Base-by-base conservation (phyloP, 2,888 invertebrate species). In the Parnassius mnemosyne region DNA sequence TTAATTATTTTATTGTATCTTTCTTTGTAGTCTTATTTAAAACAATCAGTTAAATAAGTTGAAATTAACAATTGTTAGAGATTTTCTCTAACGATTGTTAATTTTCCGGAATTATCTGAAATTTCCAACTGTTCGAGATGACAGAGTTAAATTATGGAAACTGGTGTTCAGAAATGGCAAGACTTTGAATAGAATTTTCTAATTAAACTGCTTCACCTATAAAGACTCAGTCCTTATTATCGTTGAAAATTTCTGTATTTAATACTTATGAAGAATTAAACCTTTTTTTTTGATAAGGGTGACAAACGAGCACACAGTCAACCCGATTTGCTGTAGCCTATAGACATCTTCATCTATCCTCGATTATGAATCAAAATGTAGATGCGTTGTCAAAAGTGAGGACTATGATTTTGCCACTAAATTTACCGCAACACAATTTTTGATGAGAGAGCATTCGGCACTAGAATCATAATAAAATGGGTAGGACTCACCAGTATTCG, bases 181-280 rank as follows among this genome's bases (percentile, higher is more conserved):
- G 64, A 62, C 61, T 16, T 63, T 59, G 53, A 65, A 68, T 63
- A 60, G 68, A 73, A 72, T 70, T 72, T 72, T 72, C 70, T 74
- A 71, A 75, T 72, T 72, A 74, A 72, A 68, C 66, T 64, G 51
- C 67, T 68, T 60, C 68, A 66, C 62, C 67, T 68, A 69, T 69
- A 70, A 69, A 55, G 51, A 59, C 59, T 60, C 60, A 54, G 55
- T 55, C 54, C 52, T 53, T 64, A 56, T 59, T 63, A 51, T 67
- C 61, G 49, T 47, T 57, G 53, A 65, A 66, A 67, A 68, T 66
- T 54, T 58, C 58, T 66, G 63, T 68, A 69, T 70, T 67, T 68
- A 70, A 69, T 67, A 67, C 66, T 65, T 68, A 66, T 66, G 61
- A 55, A 56, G 60, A 58, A 49, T 63, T 67, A 41, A 54, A 51